Base-by-base conservation (phyloP, 2,113 vertebrate species). In the Sigmodon hispidus region DNA sequence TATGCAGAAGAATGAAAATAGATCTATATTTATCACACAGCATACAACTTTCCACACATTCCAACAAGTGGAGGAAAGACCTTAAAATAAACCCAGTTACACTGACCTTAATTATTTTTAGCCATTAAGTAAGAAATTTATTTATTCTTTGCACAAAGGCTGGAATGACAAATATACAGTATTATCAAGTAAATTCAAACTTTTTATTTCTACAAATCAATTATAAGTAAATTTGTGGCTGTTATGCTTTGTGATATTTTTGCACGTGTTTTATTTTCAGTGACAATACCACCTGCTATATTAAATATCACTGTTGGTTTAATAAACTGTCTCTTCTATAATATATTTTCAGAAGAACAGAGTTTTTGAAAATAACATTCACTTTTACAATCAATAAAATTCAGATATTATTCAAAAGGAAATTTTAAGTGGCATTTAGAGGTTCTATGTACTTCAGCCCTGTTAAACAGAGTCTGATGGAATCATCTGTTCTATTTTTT, bases 241-340 rank as follows among this genome's bases (percentile, higher is more conserved):
- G 48, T 77, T 48, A 65, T 89, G 50, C 80, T 91, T 40, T 19
- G 59, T 59, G 8, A 11, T 76, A 43, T 77, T 65, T 89, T 93
- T 87, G 24, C 4, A 40, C 36, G 87, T 69, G 5, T 16, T 97
- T 97, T 93, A 86, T 97, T 98, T 97, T 87, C 89, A 97, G 89
- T 59, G 88, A 65, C 29, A 96, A 92, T 92, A 55, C 36, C 96
- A 95, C 85, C 80, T 95, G 89, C 80, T 87, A 13, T 87, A 92
- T 69, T 97, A 84, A 97, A 93, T 50, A 72, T 7, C 75, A 57
- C 12, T 3, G 0, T 73, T 92, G 43, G 61, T 87, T 75, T 31
- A 45, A 6, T 5, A 5, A 57, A 94, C 9, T 84, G 16, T 57
- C 45, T 65, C 9, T 9, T 55, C 59, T 76, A 87, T 80, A 85